Conservation (phyloP, 2,888 invertebrate species). For the Apoderus coryli region DNA sequence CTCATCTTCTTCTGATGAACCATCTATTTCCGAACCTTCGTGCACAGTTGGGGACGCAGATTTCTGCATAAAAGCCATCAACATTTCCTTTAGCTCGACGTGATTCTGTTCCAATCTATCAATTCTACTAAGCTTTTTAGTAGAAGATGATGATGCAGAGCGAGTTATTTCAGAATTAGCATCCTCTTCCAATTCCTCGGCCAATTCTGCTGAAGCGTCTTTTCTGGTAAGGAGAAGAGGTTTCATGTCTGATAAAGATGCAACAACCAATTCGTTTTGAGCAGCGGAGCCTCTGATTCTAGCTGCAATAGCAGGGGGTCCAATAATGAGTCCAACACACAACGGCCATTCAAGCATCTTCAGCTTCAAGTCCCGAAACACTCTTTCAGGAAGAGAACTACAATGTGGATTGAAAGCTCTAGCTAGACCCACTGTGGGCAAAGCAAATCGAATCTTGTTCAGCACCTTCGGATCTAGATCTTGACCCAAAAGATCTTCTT, state of each 20-base stretch:
- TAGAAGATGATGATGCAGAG: background rate
- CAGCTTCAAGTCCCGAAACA: slow-evolving; percentile 17
- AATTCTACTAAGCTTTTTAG: background rate
- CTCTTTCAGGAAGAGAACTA: slow-evolving; percentile 15
- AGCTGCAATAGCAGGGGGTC: slow-evolving; percentile 15
- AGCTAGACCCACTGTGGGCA: slow-evolving; percentile 17
- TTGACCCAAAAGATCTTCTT: slow-evolving; percentile 13
- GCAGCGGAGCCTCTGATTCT: slow-evolving; percentile 17
- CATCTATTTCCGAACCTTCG: background rate
- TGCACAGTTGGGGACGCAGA: background rate
- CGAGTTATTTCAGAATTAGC: background rate
- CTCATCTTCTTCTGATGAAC: background rate
- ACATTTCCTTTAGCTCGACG: background rate
- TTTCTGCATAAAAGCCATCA: background rate
- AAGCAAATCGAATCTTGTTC: slow-evolving; percentile 18
- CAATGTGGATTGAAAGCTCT: slow-evolving; percentile 17
- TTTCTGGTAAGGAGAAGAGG: slow-evolving; percentile 14
- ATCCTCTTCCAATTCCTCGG: slow-evolving; percentile 2
- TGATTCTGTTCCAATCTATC: slow-evolving; percentile 2
- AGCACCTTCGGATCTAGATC: slow-evolving; percentile 15
- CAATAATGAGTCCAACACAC: slow-evolving; percentile 17
- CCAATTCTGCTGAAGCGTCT: slow-evolving; percentile 10
- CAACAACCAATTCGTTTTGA: slow-evolving; percentile 14
- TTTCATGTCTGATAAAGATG: slow-evolving; percentile 15
- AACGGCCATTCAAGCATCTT: slow-evolving; percentile 18